These are phyloP conservation scores for Amyelois transitella DNA, from an alignment of 1,140 invertebrate genomes.

Conservation along the genomic window DNA sequence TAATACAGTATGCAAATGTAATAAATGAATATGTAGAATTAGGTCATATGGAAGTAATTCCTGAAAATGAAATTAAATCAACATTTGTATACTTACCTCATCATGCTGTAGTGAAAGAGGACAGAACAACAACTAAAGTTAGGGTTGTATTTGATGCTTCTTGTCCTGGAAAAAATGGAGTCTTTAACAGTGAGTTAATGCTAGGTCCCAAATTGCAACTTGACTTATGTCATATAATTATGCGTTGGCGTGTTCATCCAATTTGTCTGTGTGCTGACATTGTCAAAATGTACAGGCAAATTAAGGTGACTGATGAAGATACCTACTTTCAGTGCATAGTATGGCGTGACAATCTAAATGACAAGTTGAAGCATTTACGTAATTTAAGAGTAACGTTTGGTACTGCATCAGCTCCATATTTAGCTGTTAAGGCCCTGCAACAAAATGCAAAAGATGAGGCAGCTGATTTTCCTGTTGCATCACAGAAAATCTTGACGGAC, in stretches of 20 bases:
- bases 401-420: constrained; percentile 30
- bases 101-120: constrained; percentile 16
- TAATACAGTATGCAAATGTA: too few relatives aligned
- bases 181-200: constrained; percentile 19
- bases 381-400: constrained; percentile 40
- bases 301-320: constrained; percentile 28
- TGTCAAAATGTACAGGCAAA: constrained; percentile 53
- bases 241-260: constrained; percentile 43
- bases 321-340: constrained; percentile 40
- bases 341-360: constrained; percentile 23
- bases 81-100: constrained; percentile 22
- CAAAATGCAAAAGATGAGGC: constrained; percentile 32
- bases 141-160: constrained; percentile 10
- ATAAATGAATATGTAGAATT: too few relatives aligned
- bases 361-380: constrained; percentile 9
- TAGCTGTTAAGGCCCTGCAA: constrained; percentile 34
- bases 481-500: constrained; percentile 26
- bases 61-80: not conserved
- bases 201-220: constrained; percentile 50
- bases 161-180: constrained; percentile 4
- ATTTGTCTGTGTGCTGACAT: constrained; percentile 51
- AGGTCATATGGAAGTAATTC: not conserved
- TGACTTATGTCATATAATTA: constrained; percentile 45
- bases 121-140: constrained; percentile 10
- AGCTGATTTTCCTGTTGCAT: constrained; percentile 13